phyloP scores from a whole-genome alignment of 2,888 invertebrate genomes.

The Agapetus fuscipes region DNA sequence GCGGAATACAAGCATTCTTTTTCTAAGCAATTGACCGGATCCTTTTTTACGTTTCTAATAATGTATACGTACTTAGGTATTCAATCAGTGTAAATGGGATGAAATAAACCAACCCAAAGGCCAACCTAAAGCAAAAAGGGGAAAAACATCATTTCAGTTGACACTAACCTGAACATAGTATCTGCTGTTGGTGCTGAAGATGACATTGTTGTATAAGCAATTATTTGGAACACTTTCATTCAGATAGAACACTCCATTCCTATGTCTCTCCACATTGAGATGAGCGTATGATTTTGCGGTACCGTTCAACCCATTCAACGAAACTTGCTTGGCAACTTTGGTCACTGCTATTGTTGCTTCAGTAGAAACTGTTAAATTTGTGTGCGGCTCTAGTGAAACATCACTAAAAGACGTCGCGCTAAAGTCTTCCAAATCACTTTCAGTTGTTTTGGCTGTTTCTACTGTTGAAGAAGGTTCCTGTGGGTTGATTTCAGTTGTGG shows the following conservation, averaged over 20 bases:
- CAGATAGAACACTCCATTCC: conserved; percentile 26
- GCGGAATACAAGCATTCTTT: too few relatives aligned
- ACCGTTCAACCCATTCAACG: conserved; percentile 32
- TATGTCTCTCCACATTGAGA: conserved; percentile 29
- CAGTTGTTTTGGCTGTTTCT: background rate
- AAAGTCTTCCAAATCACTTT: background rate
- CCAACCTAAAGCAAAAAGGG: too few relatives aligned
- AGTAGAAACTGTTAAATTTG: background rate
- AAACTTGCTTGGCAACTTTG: conserved; percentile 26
- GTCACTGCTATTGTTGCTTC: conserved; percentile 22
- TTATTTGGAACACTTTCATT: conserved; percentile 45
- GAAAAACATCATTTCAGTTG: too few relatives aligned
- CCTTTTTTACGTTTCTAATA: too few relatives aligned
- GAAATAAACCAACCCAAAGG: too few relatives aligned
- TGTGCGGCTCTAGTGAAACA: background rate
- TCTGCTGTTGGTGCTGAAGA: conserved; percentile 54
- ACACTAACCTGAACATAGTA: conserved; percentile 46
- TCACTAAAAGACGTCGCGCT: background rate
- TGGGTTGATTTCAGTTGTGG: conserved; percentile 1
- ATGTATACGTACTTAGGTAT: too few relatives aligned
- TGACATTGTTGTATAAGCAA: conserved; percentile 55
- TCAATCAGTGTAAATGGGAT: too few relatives aligned
- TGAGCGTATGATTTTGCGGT: conserved; percentile 18
- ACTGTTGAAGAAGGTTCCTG: too few relatives aligned
- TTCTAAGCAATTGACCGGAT: too few relatives aligned